These are phyloP conservation scores for Magallana ariakensis DNA, from an alignment of 1,140 invertebrate species.

Conservation along the genomic window DNA sequence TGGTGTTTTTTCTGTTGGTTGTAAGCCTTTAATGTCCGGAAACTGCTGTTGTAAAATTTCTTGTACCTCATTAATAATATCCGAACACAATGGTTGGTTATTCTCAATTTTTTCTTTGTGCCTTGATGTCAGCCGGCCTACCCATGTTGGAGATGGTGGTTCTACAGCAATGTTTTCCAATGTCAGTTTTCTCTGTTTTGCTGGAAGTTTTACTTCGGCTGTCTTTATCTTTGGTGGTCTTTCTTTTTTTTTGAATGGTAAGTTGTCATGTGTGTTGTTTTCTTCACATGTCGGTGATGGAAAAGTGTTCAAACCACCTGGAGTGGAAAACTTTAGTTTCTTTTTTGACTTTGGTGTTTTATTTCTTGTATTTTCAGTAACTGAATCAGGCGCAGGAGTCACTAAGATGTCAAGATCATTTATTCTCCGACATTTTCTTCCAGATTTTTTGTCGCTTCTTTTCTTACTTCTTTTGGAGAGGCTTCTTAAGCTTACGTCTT, in stretches of 20 bases:
- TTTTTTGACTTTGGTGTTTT: background rate
- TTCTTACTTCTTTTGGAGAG: constrained; percentile 40
- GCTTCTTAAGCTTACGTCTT: constrained; percentile 33
- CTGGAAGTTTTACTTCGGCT: background rate
- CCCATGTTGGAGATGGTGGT: background rate
- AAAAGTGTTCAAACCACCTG: background rate
- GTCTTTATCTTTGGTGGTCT: too few species aligned
- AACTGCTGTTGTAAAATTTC: background rate
- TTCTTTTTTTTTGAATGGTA: background rate
- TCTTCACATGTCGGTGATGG: background rate
- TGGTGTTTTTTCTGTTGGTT: background rate
- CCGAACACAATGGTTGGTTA: background rate
- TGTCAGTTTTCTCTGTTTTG: background rate
- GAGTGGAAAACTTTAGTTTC: background rate
- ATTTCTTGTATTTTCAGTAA: background rate
- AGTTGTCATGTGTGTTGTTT: background rate
- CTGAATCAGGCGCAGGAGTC: background rate
- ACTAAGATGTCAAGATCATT: constrained; percentile 10
- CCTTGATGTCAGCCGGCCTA: background rate
- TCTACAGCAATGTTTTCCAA: background rate
- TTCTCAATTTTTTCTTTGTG: background rate
- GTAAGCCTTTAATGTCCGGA: background rate
- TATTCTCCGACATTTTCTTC: constrained; percentile 13
- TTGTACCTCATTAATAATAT: background rate
- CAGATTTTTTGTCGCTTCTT: constrained; percentile 37